Evolutionary conservation across 2,113 vertebrate genomes (phyloP), one percentile per base, ranked within the genome.

Genomic region (Channa maculata): DNA sequence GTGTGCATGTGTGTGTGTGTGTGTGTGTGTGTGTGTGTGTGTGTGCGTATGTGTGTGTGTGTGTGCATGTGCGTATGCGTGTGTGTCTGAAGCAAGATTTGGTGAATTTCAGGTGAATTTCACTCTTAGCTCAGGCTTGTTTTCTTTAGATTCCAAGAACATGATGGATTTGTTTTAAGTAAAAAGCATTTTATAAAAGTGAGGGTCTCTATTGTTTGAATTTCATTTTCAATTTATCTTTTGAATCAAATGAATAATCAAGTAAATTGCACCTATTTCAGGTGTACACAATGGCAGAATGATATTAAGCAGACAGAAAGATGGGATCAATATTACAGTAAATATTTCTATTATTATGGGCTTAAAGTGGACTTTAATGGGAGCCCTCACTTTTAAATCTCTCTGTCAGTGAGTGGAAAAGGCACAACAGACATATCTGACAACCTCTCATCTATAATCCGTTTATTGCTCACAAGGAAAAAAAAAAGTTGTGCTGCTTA

Each of bases 241-340:
- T 70, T 50, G 39, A 79, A 58, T 73, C 57, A 64, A 59, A 65
- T 14, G 8, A 57, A 61, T 49, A 48, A 24, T 49, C 24, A 53
- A 82, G 52, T 54, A 58, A 69, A 79, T 64, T 66, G 49, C 69
- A 51, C 5, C 3, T 37, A 37, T 76, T 49, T 65, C 69, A 54
- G 52, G 51, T 53, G 65, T 39, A 1, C 67, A 83, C 83, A 86
- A 78, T 55, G 33, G 44, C 67, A 58, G 61, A 45, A 49, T 60
- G 65, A 75, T 41, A 64, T 64, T 37, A 73, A 43, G 33, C 75
- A 71, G 69, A 62, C 52, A 63, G 64, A 75, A 69, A 69, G 53
- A 82, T 36, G 53, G 76, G 67, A 88, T 90, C 85, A 74, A 85
- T 90, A 85, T 75, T 51, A 85, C 88, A 85, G 75, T 51, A 72